Percentiles rank a stretch among this genome's conserved stretches.
Conservation (phyloP, 2,888 invertebrate species). For the Leptopilina syphax region DNA sequence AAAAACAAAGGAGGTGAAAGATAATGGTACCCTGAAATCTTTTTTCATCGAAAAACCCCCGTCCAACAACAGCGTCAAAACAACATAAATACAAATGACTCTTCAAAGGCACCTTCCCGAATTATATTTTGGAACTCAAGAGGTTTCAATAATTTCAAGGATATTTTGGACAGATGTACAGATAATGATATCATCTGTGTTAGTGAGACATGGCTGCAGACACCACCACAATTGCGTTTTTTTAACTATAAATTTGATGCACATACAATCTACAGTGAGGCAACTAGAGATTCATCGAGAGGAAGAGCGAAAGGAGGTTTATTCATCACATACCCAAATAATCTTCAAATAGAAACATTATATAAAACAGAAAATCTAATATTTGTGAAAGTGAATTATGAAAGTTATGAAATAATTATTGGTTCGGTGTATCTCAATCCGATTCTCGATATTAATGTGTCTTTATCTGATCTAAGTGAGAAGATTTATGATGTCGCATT, state of each 20-base stretch:
- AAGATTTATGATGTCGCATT: neutral
- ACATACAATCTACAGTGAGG: neutral
- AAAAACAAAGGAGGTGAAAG: neutral
- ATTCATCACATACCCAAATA: neutral
- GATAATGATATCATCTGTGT: constrained; percentile 14
- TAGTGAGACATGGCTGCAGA: constrained; percentile 24
- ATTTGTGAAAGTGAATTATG: neutral
- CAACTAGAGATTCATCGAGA: neutral
- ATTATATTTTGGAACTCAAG: constrained; percentile 35
- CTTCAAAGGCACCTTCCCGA: neutral
- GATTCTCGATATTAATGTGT: neutral
- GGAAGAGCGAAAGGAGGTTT: constrained; percentile 34
- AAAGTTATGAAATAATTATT: neutral
- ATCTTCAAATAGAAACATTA: neutral
- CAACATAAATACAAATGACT: neutral
- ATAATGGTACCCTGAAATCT: neutral
- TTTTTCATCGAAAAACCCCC: neutral
- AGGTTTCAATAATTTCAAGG: constrained; percentile 26
- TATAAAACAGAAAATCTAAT: neutral
- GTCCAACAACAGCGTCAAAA: neutral
- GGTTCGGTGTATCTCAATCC: neutral
- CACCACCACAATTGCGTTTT: neutral
- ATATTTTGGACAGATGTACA: neutral
- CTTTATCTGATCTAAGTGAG: neutral
- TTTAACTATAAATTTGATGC: neutral